Base-by-base conservation (phyloP, 2,113 vertebrate species). In the Callospermophilus lateralis region DNA sequence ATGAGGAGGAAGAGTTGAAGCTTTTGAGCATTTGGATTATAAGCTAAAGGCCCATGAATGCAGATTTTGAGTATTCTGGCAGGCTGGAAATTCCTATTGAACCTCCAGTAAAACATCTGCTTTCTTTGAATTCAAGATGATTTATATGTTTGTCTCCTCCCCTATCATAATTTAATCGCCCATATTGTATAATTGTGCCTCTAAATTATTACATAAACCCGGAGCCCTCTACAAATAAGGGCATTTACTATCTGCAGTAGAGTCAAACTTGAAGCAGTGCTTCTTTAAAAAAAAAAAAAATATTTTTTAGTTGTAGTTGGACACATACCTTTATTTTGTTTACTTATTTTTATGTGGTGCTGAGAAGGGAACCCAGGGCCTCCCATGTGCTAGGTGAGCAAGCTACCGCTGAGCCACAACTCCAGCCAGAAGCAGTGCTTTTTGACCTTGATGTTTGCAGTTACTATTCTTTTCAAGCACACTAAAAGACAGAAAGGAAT, bases 391-490 rank as follows among this genome's bases (percentile, higher is more conserved):
- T 45, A 45, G 45, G 45, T 45, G 45, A 45, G 45, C 45, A 45
- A 45, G 45, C 45, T 45, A 45, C 45, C 45, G 7, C 45, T 45
- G 45, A 45, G 45, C 45, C 45, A 45, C 45, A 45, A 8, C 45
- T 45, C 7, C 45, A 45, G 45, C 45, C 45, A 45, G 91, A 80
- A 96, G 79, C 51, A 42, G 51, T 95, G 87, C n/a, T 26, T 34
- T 96, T 97, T 98, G 97, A 97, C 98, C 95, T 98, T 95, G 89
- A n/a, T 96, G 76, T 95, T 39, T 96, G 61, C 70, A 88, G 90
- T 91, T 68, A 93, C 78, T 95, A 10, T 97, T 94, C 92, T 67
- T 96, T 97, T 95, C 93, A 76, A 81, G 11, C 93, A 97, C 95
- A 84, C 96, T 70, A 74, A 72, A 97, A 97, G 96, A 96, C 89